Base-by-base conservation (phyloP, 2,888 invertebrate species). In the Zhuqinia jingwanae region DNA sequence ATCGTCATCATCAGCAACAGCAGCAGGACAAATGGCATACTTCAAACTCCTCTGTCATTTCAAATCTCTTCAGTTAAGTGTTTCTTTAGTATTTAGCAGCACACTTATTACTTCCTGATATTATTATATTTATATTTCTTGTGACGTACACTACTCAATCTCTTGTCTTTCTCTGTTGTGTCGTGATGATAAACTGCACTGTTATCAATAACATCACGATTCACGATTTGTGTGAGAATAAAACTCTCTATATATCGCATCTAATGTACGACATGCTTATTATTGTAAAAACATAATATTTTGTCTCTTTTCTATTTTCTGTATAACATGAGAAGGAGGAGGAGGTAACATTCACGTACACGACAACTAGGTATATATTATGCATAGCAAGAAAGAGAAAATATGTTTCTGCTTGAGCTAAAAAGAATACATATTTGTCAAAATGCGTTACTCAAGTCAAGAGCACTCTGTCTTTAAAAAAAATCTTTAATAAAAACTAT, bases 141-240 rank as follows among this genome's bases (percentile, higher is more conserved):
- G 15, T n/a, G n/a, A n/a, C n/a, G n/a, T n/a, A n/a, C n/a, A n/a
- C n/a, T n/a, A n/a, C n/a, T n/a, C n/a, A n/a, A n/a, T n/a, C n/a
- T n/a, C n/a, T n/a, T n/a, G n/a, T n/a, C n/a, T n/a, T n/a, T 63
- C 25, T 60, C 11, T 60, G 58, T 20, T 22, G 63, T 63, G 63
- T 73, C 8, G 73, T 73, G 50, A 50, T 73, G 73, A 73, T 73
- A 73, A 73, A 73, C 50, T 73, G 50, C 50, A 25, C 11, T 50
- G 50, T 73, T 73, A 73, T 73, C 73, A 73, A 73, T 50, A 50
- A 25, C 73, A 36, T 73, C 73, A 73, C 73, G 73, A 73, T 50
- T 73, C 73, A 73, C 73, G 73, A 73, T 45, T 45, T 22, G n/a
- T n/a, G n/a, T n/a, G n/a, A n/a, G n/a, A n/a, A n/a, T 3, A 36